Conservation (phyloP, 2,797 vertebrate species). For the Sebastes trivittatus region DNA sequence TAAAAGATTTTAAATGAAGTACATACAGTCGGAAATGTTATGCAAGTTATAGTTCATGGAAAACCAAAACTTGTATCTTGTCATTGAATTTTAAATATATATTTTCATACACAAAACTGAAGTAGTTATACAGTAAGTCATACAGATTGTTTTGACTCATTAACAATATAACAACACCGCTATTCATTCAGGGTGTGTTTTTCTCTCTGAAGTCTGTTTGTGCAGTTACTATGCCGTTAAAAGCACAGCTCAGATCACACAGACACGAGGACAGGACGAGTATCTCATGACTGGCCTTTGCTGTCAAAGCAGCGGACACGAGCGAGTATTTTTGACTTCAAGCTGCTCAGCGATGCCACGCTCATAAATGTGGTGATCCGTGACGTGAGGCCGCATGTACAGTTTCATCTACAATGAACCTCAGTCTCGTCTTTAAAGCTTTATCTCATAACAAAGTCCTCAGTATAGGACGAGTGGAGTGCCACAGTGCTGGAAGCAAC, state of each 20-base stretch:
- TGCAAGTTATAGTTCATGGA: not conserved
- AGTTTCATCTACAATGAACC: constrained; percentile 42
- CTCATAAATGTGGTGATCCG: constrained; percentile 26
- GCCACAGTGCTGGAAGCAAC: constrained; percentile 16
- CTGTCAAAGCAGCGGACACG: constrained; percentile 42
- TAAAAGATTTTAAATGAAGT: not conserved
- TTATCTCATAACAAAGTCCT: constrained; percentile 25
- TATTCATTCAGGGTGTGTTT: not conserved
- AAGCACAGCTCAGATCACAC: constrained; percentile 18
- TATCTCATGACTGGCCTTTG: constrained; percentile 64
- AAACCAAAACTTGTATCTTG: not conserved
- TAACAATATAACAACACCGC: not conserved
- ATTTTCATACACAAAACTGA: not conserved
- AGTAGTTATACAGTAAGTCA: not conserved
- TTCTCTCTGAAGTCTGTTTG: not conserved
- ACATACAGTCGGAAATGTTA: not conserved
- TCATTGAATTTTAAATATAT: not conserved
- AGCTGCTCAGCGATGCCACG: constrained; percentile 25
- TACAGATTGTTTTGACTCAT: not conserved
- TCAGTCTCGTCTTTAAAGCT: constrained; percentile 36
- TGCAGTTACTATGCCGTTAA: not conserved
- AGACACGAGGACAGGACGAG: constrained; percentile 24
- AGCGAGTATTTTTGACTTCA: constrained; percentile 56
- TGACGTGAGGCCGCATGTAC: constrained; percentile 27
- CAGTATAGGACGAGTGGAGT: not conserved